Conservation (phyloP, 2,113 vertebrate species). For the Typhlomys cinereus region DNA sequence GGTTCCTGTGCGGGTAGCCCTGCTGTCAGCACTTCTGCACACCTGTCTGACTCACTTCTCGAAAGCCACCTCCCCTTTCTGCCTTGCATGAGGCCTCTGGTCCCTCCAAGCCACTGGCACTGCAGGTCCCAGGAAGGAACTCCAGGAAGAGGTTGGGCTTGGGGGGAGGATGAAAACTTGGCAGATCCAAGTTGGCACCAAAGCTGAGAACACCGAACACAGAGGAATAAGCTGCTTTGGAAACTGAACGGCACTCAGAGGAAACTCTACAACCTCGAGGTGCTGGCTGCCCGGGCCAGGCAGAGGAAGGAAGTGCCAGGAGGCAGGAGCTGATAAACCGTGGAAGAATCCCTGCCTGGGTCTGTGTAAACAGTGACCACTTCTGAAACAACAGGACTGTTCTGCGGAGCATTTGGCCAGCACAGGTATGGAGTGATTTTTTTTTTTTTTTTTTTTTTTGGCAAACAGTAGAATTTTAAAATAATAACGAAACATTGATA, state of each 20-base stretch:
- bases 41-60: not conserved
- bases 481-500: not conserved
- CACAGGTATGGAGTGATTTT: not conserved
- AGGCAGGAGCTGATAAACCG: conserved; percentile 48
- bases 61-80: not conserved
- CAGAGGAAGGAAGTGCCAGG: conserved; percentile 58
- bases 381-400: not conserved
- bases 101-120: not conserved
- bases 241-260: conserved; percentile 25
- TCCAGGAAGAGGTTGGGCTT: conserved; percentile 69
- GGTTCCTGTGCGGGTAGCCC: too few species aligned
- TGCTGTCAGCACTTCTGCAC: too few species aligned
- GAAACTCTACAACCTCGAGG: conserved; percentile 1
- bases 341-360: conserved; percentile 16
- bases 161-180: not conserved
- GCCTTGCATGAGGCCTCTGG: not conserved
- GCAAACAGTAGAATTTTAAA: conserved; percentile 14
- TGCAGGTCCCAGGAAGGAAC: conserved; percentile 74
- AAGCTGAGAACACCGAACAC: conserved; percentile 21
- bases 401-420: not conserved
- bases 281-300: not conserved
- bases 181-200: not conserved
- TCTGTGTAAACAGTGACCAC: conserved; percentile 56
- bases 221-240: not conserved
- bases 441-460: too few species aligned